Conservation (phyloP, 2,888 invertebrate species). For the Drosophila acutilabella region DNA sequence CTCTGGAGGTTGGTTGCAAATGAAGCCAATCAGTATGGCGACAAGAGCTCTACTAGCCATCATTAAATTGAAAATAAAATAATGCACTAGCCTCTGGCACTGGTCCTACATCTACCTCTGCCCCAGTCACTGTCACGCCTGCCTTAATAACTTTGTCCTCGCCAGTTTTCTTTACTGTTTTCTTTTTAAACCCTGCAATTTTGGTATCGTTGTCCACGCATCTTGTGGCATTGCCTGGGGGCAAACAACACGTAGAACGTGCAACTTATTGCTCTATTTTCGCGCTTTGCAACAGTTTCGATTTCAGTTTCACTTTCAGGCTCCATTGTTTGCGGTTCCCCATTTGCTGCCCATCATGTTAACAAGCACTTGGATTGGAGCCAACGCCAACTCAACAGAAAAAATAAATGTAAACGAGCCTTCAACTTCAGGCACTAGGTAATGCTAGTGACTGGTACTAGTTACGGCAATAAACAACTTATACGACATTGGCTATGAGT, state of each 20-base stretch:
- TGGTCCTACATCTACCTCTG: too few relatives aligned
- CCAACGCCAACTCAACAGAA: constrained; percentile 46
- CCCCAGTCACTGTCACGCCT: constrained; percentile 61
- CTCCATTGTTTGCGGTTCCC: constrained; percentile 52
- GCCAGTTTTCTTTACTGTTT: constrained; percentile 1
- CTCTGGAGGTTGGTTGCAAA: constrained; percentile 33
- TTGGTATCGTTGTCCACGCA: constrained; percentile 69
- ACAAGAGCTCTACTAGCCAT: constrained; percentile 60
- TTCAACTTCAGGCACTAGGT: constrained; percentile 4
- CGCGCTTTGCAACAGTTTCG: constrained; percentile 60
- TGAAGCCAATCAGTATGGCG: constrained; percentile 69
- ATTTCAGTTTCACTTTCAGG: constrained; percentile 80
- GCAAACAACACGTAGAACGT: constrained; percentile 15
- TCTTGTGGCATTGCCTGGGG: constrained; percentile 40
- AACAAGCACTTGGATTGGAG: constrained; percentile 55
- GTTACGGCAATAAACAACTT: constrained; percentile 62
- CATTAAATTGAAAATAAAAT: constrained; percentile 81
- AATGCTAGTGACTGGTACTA: constrained; percentile 19
- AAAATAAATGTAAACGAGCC: constrained; percentile 61
- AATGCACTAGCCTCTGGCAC: constrained; percentile 56
- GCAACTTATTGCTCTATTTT: constrained; percentile 80
- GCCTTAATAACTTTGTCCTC: constrained; percentile 73
- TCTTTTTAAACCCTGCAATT: too few relatives aligned
- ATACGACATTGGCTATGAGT: constrained; percentile 59
- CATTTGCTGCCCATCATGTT: constrained; percentile 77